Evolutionary conservation across 2,797 vertebrate species (phyloP), one percentile per base, ranked within the genome.

Genomic region (Falco novaeseelandiae): DNA sequence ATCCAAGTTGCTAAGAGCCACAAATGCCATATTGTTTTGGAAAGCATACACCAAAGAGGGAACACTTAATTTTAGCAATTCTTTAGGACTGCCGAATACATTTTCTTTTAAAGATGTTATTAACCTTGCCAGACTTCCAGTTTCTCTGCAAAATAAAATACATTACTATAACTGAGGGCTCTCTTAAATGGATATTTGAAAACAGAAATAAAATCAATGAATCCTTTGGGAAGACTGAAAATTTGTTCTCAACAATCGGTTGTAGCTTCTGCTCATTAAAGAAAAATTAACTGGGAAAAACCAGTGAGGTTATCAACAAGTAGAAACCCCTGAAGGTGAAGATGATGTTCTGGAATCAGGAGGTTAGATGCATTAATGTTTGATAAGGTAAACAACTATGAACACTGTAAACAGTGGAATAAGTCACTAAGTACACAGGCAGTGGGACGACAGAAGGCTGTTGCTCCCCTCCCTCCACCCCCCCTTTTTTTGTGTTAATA

Each of bases 11-110:
- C 99, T 99, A 54, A 99, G 98, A 12, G 99, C 99, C 67, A 99
- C 61, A 48, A 99, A 99, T 3, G 99, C 99, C 99, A 99, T 99
- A 93, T 99, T 99, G 92, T 99, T 99, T 97, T 99, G 99, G 58
- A 99, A 18, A 8, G 99, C 99, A 0, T 99, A 99, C 14, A 99
- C 99, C 30, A 99, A 2, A 0, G 99, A 99, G 1, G 99, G 99
- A 55, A 99, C 98, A 23, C 99, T 99, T 93, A 99, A 98, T 97
- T 99, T 99, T 76, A 99, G 96, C 96, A 99, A 95, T 83, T 99
- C 99, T 86, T 83, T 98, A 7, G 99, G 99, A 89, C 98, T 99
- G 79, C 96, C 98, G 1, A 99, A 97, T 4, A 99, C 97, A 73
- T 99, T 98, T 76, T 99, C 98, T 93, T 97, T 96, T 58, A 99